A percentile compares a stretch with the other conserved stretches of the same genome.
Conservation (phyloP, 2,113 vertebrate species). For the Callospermophilus lateralis region DNA sequence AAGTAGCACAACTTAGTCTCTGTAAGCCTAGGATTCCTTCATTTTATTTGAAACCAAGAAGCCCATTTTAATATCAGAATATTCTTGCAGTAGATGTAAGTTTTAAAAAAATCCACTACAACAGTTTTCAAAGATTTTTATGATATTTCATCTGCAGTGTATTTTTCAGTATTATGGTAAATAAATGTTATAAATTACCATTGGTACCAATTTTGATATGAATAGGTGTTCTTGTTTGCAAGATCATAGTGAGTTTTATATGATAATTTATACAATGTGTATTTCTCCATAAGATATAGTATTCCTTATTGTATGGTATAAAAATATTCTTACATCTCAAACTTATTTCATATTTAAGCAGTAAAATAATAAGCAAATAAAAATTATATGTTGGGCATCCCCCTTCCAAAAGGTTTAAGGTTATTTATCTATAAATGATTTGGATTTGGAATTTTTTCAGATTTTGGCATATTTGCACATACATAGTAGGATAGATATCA, state of each 20-base stretch:
- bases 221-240: neutral
- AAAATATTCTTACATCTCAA: neutral
- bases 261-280: neutral
- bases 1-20: neutral
- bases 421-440: no score
- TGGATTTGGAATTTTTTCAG: neutral
- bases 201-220: neutral
- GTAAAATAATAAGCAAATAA: neutral
- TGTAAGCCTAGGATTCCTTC: neutral
- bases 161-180: neutral
- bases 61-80: neutral
- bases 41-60: neutral
- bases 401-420: neutral
- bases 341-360: neutral
- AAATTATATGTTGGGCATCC: neutral
- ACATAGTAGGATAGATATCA: neutral
- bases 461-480: neutral
- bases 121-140: neutral
- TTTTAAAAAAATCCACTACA: neutral
- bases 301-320: neutral
- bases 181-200: neutral
- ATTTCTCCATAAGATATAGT: neutral
- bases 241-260: neutral
- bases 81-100: neutral
- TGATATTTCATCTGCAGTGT: neutral